phyloP scores from a whole-genome alignment of 1,140 invertebrate genomes.

The Hypsibius dujardini region DNA sequence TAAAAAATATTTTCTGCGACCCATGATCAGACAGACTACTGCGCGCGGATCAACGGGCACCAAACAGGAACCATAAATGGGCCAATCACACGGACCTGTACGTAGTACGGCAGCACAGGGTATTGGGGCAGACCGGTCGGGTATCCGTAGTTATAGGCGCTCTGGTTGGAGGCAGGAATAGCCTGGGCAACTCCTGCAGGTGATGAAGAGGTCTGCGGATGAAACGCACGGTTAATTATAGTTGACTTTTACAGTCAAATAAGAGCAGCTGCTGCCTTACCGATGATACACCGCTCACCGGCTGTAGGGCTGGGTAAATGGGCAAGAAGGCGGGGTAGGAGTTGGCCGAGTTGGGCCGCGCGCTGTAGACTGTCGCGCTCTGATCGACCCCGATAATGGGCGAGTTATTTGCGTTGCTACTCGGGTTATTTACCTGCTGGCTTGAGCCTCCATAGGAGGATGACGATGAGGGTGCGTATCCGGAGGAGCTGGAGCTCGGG shows the following conservation, averaged over 20 bases:
- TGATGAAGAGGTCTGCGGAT: too few relatives aligned
- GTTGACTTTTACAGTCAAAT: too few relatives aligned
- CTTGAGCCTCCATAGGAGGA: background rate
- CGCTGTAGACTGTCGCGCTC: background rate
- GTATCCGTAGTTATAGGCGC: slow-evolving; percentile 13
- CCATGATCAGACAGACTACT: too few relatives aligned
- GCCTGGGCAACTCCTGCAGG: background rate
- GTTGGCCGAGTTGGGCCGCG: background rate
- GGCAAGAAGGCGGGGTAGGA: background rate
- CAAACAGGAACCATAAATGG: too few relatives aligned
- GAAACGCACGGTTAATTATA: too few relatives aligned
- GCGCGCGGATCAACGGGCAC: too few relatives aligned
- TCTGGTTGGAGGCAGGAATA: slow-evolving; percentile 1
- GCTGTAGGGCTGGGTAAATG: background rate
- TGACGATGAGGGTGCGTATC: background rate
- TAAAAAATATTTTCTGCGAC: too few relatives aligned
- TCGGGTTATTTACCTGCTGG: background rate
- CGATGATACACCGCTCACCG: background rate
- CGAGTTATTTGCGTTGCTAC: background rate
- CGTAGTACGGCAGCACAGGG: slow-evolving; percentile 10
- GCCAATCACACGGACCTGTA: background rate
- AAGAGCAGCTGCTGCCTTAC: background rate
- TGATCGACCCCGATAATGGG: background rate
- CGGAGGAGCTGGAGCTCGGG: background rate
- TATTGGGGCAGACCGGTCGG: background rate